These are phyloP conservation scores for Mycteria americana DNA, from an alignment of 2,797 vertebrate genomes.

Conservation along the genomic window DNA sequence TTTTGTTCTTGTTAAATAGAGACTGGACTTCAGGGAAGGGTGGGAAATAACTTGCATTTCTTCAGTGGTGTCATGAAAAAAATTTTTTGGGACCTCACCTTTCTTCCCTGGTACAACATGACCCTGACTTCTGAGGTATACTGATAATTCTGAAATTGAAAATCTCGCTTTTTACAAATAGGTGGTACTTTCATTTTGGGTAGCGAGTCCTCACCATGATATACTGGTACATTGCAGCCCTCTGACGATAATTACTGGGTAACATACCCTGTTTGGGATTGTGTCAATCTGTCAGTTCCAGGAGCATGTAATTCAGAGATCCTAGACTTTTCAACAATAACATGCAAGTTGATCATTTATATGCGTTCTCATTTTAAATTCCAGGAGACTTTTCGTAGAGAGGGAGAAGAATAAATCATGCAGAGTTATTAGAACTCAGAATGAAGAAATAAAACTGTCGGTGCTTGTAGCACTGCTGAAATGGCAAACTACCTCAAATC, in stretches of 20 bases:
- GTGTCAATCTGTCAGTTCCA: neutral
- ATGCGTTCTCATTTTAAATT: neutral
- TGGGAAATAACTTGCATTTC: neutral
- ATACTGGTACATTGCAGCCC: neutral
- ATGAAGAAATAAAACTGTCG: neutral
- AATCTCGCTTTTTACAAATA: accelerated
- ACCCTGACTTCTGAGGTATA: neutral
- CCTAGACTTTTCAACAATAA: neutral
- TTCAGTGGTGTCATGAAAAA: neutral
- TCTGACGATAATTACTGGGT: neutral
- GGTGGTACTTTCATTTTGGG: neutral
- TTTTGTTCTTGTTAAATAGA: neutral
- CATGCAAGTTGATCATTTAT: neutral
- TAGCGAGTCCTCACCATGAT: neutral
- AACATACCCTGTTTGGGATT: neutral
- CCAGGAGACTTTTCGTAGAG: neutral
- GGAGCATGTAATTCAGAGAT: neutral
- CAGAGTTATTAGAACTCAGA: neutral
- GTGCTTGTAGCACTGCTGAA: neutral
- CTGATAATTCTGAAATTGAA: neutral
- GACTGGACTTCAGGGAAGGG: neutral
- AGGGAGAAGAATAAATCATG: neutral
- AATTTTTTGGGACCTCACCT: neutral
- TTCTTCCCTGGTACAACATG: neutral
- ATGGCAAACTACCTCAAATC: neutral